Percentiles rank a stretch among this genome's conserved stretches.
These are phyloP conservation scores for Pristionchus exspectatus DNA, from an alignment of 2,888 invertebrate genomes.

Conservation along the genomic window DNA sequence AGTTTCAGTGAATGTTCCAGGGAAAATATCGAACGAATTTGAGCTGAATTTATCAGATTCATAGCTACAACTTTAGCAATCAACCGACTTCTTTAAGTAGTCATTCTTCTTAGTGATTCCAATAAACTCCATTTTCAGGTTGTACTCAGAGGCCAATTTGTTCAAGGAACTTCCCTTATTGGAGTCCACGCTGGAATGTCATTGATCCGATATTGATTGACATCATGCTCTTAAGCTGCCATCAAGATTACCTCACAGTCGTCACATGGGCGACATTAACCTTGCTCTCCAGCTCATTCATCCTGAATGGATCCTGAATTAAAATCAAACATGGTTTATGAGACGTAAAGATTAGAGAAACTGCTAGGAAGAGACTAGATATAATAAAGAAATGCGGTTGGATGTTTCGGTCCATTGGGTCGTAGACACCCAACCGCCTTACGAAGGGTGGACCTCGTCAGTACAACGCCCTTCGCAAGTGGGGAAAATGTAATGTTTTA, in stretches of 20 bases:
- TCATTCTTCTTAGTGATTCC: constrained; percentile 48
- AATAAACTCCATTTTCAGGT: neutral
- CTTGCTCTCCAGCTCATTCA: neutral
- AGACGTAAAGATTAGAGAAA: too few species aligned
- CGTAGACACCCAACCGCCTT: too few species aligned
- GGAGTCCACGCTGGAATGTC: neutral
- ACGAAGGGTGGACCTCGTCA: too few species aligned
- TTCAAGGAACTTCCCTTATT: neutral
- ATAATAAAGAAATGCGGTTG: too few species aligned
- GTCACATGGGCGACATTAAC: constrained; percentile 8
- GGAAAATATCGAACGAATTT: neutral
- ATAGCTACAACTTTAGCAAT: neutral
- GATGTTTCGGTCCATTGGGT: too few species aligned
- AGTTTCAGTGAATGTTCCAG: neutral
- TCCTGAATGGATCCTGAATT: neutral
- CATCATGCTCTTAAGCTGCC: too few species aligned
- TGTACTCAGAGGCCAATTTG: neutral
- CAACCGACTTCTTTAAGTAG: neutral
- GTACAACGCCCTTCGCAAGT: too few species aligned
- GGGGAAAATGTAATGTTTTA: neutral
- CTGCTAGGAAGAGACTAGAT: too few species aligned
- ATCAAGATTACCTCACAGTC: neutral
- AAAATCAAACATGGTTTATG: too few species aligned
- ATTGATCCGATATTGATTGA: too few species aligned
- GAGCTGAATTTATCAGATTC: neutral